Percentiles rank a stretch among this genome's conserved stretches.
These are phyloP conservation scores for Melangyna quadrimaculata DNA, from an alignment of 2,888 invertebrate species.

Conservation along the genomic window DNA sequence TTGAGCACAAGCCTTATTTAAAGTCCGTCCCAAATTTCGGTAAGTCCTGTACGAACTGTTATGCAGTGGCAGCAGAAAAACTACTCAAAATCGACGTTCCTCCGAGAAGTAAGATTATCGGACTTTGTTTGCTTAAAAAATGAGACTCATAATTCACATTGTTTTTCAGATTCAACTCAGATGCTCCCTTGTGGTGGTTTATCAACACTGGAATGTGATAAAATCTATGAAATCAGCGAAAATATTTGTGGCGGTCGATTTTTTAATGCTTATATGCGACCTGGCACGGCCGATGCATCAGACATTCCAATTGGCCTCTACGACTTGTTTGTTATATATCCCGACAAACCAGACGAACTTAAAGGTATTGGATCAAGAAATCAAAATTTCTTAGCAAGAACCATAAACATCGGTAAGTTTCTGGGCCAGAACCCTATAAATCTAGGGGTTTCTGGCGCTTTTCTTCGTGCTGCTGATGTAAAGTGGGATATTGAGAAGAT, in stretches of 20 bases:
- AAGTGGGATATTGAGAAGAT: constrained; percentile 93
- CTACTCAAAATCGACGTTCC: constrained; percentile 90
- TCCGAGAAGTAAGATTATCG: constrained; percentile 87
- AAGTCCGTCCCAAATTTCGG: constrained; percentile 89
- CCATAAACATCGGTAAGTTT: constrained; percentile 84
- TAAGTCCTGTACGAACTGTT: neutral
- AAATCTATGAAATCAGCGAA: constrained; percentile 92
- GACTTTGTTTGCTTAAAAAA: constrained; percentile 88
- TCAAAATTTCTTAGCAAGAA: constrained; percentile 87
- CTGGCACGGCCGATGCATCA: constrained; percentile 91
- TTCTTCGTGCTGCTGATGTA: constrained; percentile 90
- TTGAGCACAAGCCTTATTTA: constrained; percentile 93
- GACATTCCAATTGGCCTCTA: constrained; percentile 88
- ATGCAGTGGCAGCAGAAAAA: constrained; percentile 85
- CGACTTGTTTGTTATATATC: constrained; percentile 85
- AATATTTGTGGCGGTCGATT: constrained; percentile 91
- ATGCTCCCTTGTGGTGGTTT: constrained; percentile 88
- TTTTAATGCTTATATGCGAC: constrained; percentile 89
- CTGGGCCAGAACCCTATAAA: constrained; percentile 84
- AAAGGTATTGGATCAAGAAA: constrained; percentile 90
- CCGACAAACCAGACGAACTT: constrained; percentile 87
- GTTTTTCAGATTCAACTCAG: constrained; percentile 88
- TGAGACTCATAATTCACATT: constrained; percentile 90
- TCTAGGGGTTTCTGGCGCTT: constrained; percentile 87
- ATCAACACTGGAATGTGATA: constrained; percentile 94